Evolutionary conservation across 2,888 invertebrate genomes (phyloP), one percentile per base, ranked within the genome.

Genomic region (Meta bourneti): DNA sequence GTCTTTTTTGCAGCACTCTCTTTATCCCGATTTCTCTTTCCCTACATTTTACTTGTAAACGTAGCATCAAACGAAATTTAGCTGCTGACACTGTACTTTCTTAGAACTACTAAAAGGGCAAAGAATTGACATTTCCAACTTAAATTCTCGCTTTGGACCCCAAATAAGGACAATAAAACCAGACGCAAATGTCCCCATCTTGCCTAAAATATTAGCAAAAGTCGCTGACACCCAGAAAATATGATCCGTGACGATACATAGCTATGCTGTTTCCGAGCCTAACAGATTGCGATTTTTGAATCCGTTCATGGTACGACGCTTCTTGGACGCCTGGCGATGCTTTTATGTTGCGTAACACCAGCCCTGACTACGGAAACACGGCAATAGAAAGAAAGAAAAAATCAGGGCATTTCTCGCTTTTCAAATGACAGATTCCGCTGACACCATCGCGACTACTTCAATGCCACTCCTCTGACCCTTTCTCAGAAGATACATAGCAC

Each of bases 401-500:
- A 78, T 16, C 6, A 78, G 52, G 16, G 48, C 34, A 11, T 75
- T 48, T 34, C 48, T 5, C 34, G 52, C 34, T 75, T 75, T 48
- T 34, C 52, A 4, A 48, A 20, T 19, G 78, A 52, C 78, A 78
- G 52, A 78, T 52, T 78, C 51, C 19, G 78, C 51, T 78, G 78
- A 52, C 52, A 77, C 48, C n/a, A 11, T 51, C 11, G 52, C 7
- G 78, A 78, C 48, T 78, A 7, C 78, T 52, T 49, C 78, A 51
- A 61, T n/a, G 78, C 16, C 78, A 78, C n/a, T 78, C 78, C 19
- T n/a, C 0, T 72, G 20, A 51, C 78, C 75, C 16, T 13, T 61
- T 19, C 84, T 20, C 13, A 52, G 54, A 9, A 87, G 70, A 87
- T 72, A 69, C 78, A 79, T 19, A 49, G 69, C 78, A 34, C 49